Percentiles rank a stretch among this genome's conserved stretches.
phyloP scores from a whole-genome alignment of 2,888 invertebrate genomes.

The Slavum lentiscoides region DNA sequence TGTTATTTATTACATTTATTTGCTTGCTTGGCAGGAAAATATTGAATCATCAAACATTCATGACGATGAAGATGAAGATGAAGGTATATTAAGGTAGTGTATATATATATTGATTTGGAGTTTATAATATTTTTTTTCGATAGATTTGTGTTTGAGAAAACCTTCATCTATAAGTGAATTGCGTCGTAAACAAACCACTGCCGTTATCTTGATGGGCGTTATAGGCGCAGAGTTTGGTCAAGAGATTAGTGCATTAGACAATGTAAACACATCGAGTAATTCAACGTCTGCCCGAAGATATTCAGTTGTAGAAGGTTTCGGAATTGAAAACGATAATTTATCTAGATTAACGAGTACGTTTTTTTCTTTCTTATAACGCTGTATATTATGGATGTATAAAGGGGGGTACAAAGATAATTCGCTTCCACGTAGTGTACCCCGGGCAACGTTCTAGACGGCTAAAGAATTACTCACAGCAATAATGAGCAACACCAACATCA shows the following conservation, averaged over 20 bases:
- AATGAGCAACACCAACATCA: no score
- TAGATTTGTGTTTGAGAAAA: constrained; percentile 68
- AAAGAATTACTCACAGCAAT: no score
- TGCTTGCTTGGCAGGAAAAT: constrained; percentile 31
- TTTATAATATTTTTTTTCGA: constrained; percentile 30
- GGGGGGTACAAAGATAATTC: no score
- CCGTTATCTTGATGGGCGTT: constrained; percentile 93
- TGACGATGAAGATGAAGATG: constrained; percentile 83
- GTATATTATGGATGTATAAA: neutral
- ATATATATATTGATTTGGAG: neutral
- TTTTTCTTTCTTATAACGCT: neutral
- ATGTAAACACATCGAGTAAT: constrained; percentile 41
- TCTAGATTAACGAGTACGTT: constrained; percentile 81
- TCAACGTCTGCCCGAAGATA: constrained; percentile 64
- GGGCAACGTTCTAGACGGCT: no score
- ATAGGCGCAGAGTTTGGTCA: constrained; percentile 98
- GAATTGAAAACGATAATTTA: constrained; percentile 83
- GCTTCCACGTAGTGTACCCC: no score
- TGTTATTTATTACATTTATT: neutral
- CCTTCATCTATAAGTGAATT: constrained; percentile 83
- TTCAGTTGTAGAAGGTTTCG: constrained; percentile 85
- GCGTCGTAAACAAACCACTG: constrained; percentile 93
- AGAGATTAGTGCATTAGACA: constrained; percentile 68
- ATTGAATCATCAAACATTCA: constrained; percentile 59
- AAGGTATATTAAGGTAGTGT: constrained; percentile 61